Conservation (phyloP, 2,113 vertebrate species). For the Emydura subglobosa region DNA sequence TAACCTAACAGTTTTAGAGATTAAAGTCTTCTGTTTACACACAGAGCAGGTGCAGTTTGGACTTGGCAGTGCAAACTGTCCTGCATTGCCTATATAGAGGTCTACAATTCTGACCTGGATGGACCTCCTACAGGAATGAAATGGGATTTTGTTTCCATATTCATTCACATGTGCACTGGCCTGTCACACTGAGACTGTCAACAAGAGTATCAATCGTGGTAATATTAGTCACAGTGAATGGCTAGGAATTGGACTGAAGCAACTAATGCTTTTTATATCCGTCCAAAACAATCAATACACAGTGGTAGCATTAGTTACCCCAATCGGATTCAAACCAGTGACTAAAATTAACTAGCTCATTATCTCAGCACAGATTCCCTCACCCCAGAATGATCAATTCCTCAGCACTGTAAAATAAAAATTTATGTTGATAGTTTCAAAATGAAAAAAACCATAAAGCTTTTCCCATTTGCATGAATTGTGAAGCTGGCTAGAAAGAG, state of each 20-base stretch:
- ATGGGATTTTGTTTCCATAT: neutral
- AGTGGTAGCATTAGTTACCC: neutral
- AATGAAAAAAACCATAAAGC: neutral
- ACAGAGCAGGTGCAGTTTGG: constrained; percentile 20
- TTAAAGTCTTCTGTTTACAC: neutral
- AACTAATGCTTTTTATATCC: constrained; percentile 45
- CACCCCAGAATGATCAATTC: neutral
- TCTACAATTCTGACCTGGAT: neutral
- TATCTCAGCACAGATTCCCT: constrained; percentile 34
- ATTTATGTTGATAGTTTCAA: neutral
- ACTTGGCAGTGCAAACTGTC: neutral
- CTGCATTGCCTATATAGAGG: neutral
- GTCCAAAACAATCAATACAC: neutral
- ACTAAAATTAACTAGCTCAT: constrained; percentile 25
- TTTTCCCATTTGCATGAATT: neutral
- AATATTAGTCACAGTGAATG: constrained; percentile 20
- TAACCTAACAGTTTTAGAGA: neutral
- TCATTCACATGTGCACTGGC: constrained; percentile 18
- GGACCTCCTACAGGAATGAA: constrained; percentile 37
- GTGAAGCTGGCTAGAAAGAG: neutral
- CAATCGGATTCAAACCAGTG: neutral
- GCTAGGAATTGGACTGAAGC: neutral
- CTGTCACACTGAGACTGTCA: constrained; percentile 19
- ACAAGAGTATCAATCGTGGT: neutral
- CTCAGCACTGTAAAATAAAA: constrained; percentile 5